These are phyloP conservation scores for Turritopsis dohrnii DNA, from an alignment of 30 jellyfish, hydroid and myxozoan species.

Conservation along the genomic window DNA sequence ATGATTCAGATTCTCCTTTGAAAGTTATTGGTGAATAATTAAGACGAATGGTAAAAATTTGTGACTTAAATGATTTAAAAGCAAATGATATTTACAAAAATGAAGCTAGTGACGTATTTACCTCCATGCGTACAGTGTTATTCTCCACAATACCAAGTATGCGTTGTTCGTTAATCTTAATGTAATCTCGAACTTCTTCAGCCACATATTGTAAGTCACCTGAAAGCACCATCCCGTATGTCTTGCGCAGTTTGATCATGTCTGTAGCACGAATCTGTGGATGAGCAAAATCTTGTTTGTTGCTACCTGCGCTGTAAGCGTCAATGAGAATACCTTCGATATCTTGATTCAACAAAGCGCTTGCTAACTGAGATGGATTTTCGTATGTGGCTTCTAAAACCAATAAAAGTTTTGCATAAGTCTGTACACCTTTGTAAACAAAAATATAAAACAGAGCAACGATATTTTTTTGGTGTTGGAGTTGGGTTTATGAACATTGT, in stretches of 20 bases:
- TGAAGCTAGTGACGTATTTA: no score
- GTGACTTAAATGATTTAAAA: not conserved
- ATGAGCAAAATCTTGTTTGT: not conserved
- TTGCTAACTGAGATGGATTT: not conserved
- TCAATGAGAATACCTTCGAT: slow-evolving; percentile 32
- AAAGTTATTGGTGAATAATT: no score
- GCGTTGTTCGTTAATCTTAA: slow-evolving; percentile 7
- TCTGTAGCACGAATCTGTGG: slow-evolving; percentile 22
- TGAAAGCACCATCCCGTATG: slow-evolving; percentile 31
- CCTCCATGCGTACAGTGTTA: slow-evolving; percentile 30
- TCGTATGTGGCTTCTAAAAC: not conserved
- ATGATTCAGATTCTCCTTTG: no score
- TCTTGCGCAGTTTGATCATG: not conserved
- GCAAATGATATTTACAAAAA: no score
- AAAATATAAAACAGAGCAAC: no score
- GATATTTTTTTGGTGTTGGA: no score
- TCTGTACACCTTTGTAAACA: no score
- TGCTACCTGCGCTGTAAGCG: slow-evolving; percentile 30
- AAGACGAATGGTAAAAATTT: no score
- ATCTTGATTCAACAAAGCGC: slow-evolving; percentile 8
- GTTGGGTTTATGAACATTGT: no score
- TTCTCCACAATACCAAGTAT: not conserved
- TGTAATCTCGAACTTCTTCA: slow-evolving; percentile 21
- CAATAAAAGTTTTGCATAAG: no score
- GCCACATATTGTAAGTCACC: slow-evolving; percentile 15